These are phyloP conservation scores for Pterophyllum scalare DNA, from an alignment of 2,113 vertebrate species.

Conservation along the genomic window DNA sequence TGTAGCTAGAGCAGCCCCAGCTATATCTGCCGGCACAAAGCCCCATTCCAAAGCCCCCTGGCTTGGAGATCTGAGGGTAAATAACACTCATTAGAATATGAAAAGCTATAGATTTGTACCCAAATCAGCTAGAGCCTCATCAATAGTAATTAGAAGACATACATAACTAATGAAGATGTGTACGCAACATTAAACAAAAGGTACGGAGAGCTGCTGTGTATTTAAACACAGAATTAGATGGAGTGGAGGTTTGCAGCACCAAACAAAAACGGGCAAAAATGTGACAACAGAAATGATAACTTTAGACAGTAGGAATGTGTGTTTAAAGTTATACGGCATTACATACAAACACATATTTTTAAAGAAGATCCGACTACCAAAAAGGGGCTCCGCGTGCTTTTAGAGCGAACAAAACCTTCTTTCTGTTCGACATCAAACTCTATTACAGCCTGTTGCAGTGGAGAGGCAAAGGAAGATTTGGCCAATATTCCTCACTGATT, in stretches of 20 bases:
- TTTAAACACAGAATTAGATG: slow-evolving; percentile 50
- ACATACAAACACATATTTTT: not conserved
- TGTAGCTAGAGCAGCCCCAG: slow-evolving; percentile 57
- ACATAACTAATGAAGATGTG: slow-evolving; percentile 82
- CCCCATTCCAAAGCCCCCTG: slow-evolving; percentile 70
- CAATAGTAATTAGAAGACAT: slow-evolving; percentile 84
- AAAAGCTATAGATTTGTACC: slow-evolving; percentile 84
- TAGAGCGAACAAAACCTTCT: slow-evolving; percentile 23
- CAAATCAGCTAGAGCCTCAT: slow-evolving; percentile 79
- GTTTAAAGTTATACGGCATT: not conserved
- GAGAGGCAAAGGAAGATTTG: slow-evolving; percentile 44
- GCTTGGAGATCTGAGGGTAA: slow-evolving; percentile 80
- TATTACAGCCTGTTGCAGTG: slow-evolving; percentile 29
- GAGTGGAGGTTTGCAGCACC: slow-evolving; percentile 48
- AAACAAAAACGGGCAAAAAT: slow-evolving; percentile 9
- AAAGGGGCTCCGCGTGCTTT: slow-evolving; percentile 7
- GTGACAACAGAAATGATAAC: not conserved
- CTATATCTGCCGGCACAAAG: slow-evolving; percentile 73
- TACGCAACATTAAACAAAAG: slow-evolving; percentile 74
- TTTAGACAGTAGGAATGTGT: not conserved
- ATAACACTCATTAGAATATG: slow-evolving; percentile 84
- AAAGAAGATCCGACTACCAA: not conserved
- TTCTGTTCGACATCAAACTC: slow-evolving; percentile 27
- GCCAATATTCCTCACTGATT: slow-evolving; percentile 37
- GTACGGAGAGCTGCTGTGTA: slow-evolving; percentile 56